Evolutionary conservation across 37 sponge, comb jelly and placozoan genomes (phyloP).

Genomic region (Haliclona indistincta): DNA sequence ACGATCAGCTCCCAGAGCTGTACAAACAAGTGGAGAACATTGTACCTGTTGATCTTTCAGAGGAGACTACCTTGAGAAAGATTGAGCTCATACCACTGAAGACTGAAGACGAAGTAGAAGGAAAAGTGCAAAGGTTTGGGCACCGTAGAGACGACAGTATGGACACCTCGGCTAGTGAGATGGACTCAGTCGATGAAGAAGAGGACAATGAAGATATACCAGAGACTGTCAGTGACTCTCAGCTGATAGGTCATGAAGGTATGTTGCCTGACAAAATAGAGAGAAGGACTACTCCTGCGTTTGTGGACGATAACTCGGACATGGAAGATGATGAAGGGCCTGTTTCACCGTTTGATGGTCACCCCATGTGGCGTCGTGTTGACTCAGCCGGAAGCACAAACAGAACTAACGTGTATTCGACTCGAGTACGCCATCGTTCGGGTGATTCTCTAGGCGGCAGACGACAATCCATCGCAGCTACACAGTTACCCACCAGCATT

Average conservation of each 20-base stretch:
- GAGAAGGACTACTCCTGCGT: neutral
- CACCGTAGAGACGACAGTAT: conserved; percentile 22
- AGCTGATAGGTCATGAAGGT: conserved; percentile 13
- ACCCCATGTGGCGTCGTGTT: neutral
- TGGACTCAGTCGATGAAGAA: conserved; percentile 21
- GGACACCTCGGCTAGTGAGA: conserved; percentile 46
- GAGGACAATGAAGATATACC: conserved; percentile 16
- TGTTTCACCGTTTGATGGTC: neutral
- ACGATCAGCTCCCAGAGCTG: conserved; percentile 47
- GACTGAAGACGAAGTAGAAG: conserved; percentile 32
- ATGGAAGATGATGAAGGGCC: neutral
- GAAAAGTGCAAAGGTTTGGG: neutral
- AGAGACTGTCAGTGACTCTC: conserved; percentile 38
- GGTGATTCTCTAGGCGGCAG: neutral
- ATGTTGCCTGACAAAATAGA: too few species aligned
- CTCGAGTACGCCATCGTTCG: neutral
- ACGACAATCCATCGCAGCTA: neutral
- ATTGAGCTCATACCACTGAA: conserved; percentile 48
- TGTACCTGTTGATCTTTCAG: conserved; percentile 6
- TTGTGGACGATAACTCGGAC: neutral
- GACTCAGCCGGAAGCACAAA: neutral
- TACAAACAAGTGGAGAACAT: conserved; percentile 16
- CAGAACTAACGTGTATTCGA: neutral
- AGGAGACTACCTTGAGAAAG: neutral
- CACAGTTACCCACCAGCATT: neutral